A percentile compares a stretch with the other conserved stretches of the same genome.
These are phyloP conservation scores for Drosophila rubida DNA, from an alignment of 2,888 invertebrate genomes.

Conservation along the genomic window DNA sequence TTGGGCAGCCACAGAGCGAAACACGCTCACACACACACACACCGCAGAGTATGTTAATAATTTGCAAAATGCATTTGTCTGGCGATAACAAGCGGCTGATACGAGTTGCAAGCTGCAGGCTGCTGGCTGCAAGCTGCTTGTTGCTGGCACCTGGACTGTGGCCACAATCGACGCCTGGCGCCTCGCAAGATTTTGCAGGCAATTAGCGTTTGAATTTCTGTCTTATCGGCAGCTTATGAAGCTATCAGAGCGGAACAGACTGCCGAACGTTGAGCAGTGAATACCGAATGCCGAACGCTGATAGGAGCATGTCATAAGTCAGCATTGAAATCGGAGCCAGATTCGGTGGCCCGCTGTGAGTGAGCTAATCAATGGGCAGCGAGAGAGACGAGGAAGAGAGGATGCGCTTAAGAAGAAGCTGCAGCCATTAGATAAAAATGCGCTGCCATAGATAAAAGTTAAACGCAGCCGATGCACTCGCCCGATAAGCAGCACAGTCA, in stretches of 20 bases:
- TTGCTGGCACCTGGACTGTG: too few species aligned
- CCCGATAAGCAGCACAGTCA: constrained; percentile 55
- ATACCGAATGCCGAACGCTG: constrained; percentile 8
- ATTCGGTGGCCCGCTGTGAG: constrained; percentile 46
- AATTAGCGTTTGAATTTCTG: constrained; percentile 63
- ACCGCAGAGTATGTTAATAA: constrained; percentile 71
- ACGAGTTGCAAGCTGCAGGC: constrained; percentile 20
- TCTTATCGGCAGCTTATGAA: constrained; percentile 73
- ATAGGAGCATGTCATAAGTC: constrained; percentile 71
- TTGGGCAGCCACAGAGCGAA: constrained; percentile 34
- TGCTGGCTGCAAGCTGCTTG: too few species aligned
- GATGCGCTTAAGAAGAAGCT: constrained; percentile 38
- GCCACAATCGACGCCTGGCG: constrained; percentile 21
- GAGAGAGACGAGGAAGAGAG: neutral
- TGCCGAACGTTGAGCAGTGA: neutral
- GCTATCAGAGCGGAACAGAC: constrained; percentile 58
- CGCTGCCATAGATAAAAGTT: constrained; percentile 69
- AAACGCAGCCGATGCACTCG: constrained; percentile 70
- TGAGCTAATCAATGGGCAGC: constrained; percentile 65
- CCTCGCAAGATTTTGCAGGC: constrained; percentile 42
- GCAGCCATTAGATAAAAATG: constrained; percentile 73
- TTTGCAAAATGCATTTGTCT: constrained; percentile 82
- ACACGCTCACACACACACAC: constrained; percentile 22
- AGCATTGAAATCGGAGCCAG: constrained; percentile 69
- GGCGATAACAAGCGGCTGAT: constrained; percentile 78